These are phyloP conservation scores for Hylyphantes graminicola DNA, from an alignment of 1,140 invertebrate genomes.

Conservation along the genomic window DNA sequence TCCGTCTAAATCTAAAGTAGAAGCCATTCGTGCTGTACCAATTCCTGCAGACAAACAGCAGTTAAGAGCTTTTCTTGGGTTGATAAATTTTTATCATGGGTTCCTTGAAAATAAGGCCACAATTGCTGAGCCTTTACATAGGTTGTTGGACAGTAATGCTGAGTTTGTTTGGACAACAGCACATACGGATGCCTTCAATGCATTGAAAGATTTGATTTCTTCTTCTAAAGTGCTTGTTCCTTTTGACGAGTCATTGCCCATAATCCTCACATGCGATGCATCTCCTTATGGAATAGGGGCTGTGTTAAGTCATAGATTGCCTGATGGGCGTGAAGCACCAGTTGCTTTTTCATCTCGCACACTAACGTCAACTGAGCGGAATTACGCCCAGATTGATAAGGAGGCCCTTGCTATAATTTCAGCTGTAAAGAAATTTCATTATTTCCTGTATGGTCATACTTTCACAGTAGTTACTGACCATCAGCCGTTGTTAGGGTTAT, in stretches of 20 bases:
- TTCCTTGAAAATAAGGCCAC: conserved; percentile 68
- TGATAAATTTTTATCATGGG: conserved; percentile 67
- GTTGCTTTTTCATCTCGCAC: conserved; percentile 69
- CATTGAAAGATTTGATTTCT: neutral
- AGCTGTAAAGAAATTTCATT: conserved; percentile 65
- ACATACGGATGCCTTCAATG: neutral
- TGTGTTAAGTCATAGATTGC: conserved; percentile 67
- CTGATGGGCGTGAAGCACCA: conserved; percentile 67
- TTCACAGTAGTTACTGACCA: conserved; percentile 35
- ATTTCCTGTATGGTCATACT: conserved; percentile 54
- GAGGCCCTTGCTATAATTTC: conserved; percentile 70
- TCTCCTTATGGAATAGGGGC: conserved; percentile 68
- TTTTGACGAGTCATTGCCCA: neutral
- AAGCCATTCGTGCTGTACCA: conserved; percentile 27
- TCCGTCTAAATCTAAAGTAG: conserved; percentile 17
- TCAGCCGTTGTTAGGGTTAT: too few relatives aligned
- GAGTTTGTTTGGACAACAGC: neutral
- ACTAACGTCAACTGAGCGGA: conserved; percentile 68
- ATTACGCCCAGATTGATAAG: conserved; percentile 72
- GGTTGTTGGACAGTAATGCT: conserved; percentile 60
- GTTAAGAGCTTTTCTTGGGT: conserved; percentile 28
- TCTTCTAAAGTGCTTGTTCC: neutral
- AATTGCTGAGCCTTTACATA: conserved; percentile 66
- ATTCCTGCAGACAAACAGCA: conserved; percentile 8
- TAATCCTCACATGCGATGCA: conserved; percentile 65